phyloP scores from a whole-genome alignment of 2,888 invertebrate genomes.

The Cotesia congregata region DNA sequence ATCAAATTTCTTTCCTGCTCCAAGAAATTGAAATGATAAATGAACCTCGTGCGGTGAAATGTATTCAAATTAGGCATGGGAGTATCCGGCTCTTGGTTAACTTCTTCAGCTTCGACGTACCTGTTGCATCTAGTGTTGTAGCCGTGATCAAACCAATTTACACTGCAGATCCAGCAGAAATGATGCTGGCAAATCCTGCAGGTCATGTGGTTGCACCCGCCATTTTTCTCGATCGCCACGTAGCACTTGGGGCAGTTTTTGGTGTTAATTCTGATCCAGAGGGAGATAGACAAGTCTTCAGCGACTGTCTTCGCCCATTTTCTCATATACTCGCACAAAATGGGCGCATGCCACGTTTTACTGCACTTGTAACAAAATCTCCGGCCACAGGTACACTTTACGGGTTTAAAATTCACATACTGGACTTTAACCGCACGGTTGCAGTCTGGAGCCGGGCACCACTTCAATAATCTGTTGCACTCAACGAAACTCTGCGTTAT shows the following conservation, averaged over 20 bases:
- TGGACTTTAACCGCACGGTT: slow-evolving; percentile 94
- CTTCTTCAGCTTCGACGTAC: no score
- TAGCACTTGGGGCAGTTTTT: slow-evolving; percentile 99
- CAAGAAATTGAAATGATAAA: no score
- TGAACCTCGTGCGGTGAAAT: no score
- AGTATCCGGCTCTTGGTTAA: no score
- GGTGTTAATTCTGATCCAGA: slow-evolving; percentile 99
- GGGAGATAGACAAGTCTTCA: slow-evolving; percentile 98
- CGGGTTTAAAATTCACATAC: slow-evolving; percentile 91
- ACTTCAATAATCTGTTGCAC: slow-evolving; percentile 95
- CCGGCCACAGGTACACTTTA: slow-evolving; percentile 93
- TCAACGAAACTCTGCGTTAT: slow-evolving; percentile 99
- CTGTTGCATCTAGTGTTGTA: no score
- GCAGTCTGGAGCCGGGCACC: slow-evolving; percentile 99
- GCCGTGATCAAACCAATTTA: no score
- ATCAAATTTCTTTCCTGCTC: no score
- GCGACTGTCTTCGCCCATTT: slow-evolving; percentile 99
- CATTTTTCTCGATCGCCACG: slow-evolving; percentile 96
- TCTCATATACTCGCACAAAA: slow-evolving; percentile 90
- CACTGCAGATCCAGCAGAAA: slow-evolving; percentile 99
- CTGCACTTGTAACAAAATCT: slow-evolving; percentile 97
- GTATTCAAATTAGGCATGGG: no score
- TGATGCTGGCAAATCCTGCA: slow-evolving; percentile 99
- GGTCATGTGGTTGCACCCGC: slow-evolving; percentile 99
- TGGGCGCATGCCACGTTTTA: slow-evolving; percentile 98